Base-by-base conservation (phyloP, 2,888 invertebrate genomes). In the Chrysotoxum bicinctum region DNA sequence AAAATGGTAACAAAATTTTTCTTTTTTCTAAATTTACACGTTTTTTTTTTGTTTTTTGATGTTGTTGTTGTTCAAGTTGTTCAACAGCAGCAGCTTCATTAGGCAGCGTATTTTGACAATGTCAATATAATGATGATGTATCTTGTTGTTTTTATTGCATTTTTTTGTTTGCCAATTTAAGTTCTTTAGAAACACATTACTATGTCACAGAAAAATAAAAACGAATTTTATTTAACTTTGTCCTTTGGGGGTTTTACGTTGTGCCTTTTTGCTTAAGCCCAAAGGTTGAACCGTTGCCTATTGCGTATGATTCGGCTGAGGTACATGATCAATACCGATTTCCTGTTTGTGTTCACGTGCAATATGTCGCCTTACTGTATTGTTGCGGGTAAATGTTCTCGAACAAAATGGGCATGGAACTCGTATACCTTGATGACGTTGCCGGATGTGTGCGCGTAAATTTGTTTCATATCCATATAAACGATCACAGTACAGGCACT, bases 391-490 rank as follows among this genome's bases (percentile, higher is more conserved):
- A 93, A 97, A 97, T 56, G 97, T 97, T 89, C 97, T 95, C 90
- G 96, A 94, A 93, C 97, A 97, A 92, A 96, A 97, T 81, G 97
- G 97, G 92, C 97, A 97, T 74, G 97, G 97, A 91, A 97, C 97
- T 72, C 97, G 94, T 90, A 97, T 97, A 89, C 97, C 97, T 93
- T 97, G 97, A 93, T 97, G 97, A 91, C 97, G 95, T 91, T 97
- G 97, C 74, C 97, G 94, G 91, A 97, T 97, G 93, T 97, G 97
- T 87, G 97, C 97, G 88, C 97, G 95, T 91, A 97, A 93, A 92
- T 97, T 97, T 90, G 97, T 97, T 94, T 97, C 97, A 92, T 97
- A 97, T 87, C 97, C 97, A 93, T 97, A 97, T 85, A 97, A 94
- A 90, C 97, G 94, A 93, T 97, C 97, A 94, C 97, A 97, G 93